A percentile compares a stretch with the other conserved stretches of the same genome.
Conservation (phyloP, 2,113 vertebrate species). For the Rhynchomys soricoides region DNA sequence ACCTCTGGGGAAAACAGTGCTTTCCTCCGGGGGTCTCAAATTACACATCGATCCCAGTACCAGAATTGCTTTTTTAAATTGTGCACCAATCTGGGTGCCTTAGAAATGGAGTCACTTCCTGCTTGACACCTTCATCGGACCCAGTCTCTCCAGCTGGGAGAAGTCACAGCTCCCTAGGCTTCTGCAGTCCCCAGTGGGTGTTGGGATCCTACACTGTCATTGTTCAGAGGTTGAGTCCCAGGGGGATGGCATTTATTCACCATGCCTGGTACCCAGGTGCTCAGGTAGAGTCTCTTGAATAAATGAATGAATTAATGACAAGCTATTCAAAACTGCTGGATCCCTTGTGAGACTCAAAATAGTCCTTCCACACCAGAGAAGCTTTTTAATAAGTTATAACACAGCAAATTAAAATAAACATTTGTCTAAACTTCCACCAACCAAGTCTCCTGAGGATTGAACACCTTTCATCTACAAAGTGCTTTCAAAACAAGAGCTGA, state of each 20-base stretch:
- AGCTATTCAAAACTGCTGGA: conserved; percentile 57
- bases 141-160: not conserved
- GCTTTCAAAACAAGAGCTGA: conserved; percentile 67
- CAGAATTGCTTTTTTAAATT: conserved; percentile 61
- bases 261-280: conserved; percentile 11
- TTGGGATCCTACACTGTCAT: not conserved
- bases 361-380: conserved; percentile 64
- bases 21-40: conserved; percentile 42
- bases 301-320: conserved; percentile 62
- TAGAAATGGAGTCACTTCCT: conserved; percentile 60
- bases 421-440: conserved; percentile 75
- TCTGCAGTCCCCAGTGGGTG: rapidly evolving
- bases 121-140: not conserved
- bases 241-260: not conserved
- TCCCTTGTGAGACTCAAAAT: conserved; percentile 71
- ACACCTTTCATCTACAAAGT: conserved; percentile 77
- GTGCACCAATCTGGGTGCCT: not conserved
- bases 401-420: conserved; percentile 79
- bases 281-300: conserved; percentile 32
- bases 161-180: not conserved
- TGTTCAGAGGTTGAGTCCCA: not conserved
- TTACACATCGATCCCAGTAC: not conserved
- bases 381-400: conserved; percentile 78
- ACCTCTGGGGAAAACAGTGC: conserved; percentile 9
- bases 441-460: conserved; percentile 62